phyloP scores from a whole-genome alignment of 2,888 invertebrate genomes.

The Spatulosminthurus flaviceps region DNA sequence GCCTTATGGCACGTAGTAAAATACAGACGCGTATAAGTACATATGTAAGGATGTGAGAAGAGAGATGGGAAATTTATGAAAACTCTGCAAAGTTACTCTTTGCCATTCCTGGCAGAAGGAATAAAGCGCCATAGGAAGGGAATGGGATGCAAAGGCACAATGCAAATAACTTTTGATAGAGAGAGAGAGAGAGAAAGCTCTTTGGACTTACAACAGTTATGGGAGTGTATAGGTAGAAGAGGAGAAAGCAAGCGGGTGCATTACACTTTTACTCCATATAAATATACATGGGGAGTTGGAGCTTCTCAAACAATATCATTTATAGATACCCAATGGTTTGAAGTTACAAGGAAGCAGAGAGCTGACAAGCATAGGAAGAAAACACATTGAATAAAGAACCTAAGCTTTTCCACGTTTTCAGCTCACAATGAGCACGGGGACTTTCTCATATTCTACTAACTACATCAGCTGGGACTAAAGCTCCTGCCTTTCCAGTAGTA shows the following conservation, averaged over 20 bases:
- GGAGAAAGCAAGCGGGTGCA: not conserved
- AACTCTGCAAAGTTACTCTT: not conserved
- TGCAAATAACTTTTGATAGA: slow-evolving; percentile 6
- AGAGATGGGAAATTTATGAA: slow-evolving; percentile 19
- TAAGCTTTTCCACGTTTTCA: slow-evolving; percentile 6
- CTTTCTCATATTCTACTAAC: too few relatives aligned
- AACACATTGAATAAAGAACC: not conserved
- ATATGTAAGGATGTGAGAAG: not conserved
- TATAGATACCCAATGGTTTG: not conserved
- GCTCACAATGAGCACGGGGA: too few relatives aligned
- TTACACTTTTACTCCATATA: not conserved
- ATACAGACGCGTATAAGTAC: too few relatives aligned
- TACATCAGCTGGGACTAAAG: too few relatives aligned
- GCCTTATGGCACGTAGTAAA: too few relatives aligned
- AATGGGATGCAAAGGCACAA: not conserved
- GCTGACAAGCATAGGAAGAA: not conserved
- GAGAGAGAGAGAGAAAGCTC: slow-evolving; percentile 14
- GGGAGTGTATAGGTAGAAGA: not conserved
- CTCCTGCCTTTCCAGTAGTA: too few relatives aligned
- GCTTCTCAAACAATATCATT: not conserved
- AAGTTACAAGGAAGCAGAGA: not conserved
- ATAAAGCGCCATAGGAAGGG: not conserved
- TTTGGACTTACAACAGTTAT: not conserved
- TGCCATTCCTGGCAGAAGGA: not conserved
- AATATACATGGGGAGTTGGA: not conserved